Base-by-base conservation (phyloP, 2,113 vertebrate genomes). In the Ia io region DNA sequence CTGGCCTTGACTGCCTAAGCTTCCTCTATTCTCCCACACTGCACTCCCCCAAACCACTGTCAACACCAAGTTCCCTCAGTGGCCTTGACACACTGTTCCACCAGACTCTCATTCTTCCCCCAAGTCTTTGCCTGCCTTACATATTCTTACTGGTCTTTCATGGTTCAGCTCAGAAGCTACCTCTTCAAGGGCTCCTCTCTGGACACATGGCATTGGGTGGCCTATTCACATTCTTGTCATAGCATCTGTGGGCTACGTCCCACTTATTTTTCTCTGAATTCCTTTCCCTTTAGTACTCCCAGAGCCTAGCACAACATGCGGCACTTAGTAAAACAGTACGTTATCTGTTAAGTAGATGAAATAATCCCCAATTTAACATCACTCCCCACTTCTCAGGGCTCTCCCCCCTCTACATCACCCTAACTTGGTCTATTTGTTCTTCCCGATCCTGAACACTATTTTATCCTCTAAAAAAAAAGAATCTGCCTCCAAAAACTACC, bases 21-120 rank as follows among this genome's bases (percentile, higher is more conserved):
- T 49, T 42, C 44, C 30, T 3, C 37, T 61, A 0, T 3, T 20
- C 35, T 22, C 23, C 42, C 47, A 14, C 4, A 9, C 4, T 28
- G 5, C 16, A 0, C 90, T 18, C 25, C 35, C 80, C 42, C 56
- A 20, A 6, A 28, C n/a, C 2, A 0, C n/a, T 9, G 7, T 2
- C 28, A 6, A 28, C 59, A n/a, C 44, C 51, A 13, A 17, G 6
- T 44, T 28, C 42, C 14, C 44, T 6, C 71, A 1, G 9, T 2
- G 37, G 56, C 79, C 32, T 37, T 44, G 74, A 61, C 47, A 32
- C 1, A 20, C 2, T 14, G 65, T 23, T 16, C 76, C 92, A 3
- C 2, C 0, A 0, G 25, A 20, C 65, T 23, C 23, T 9, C 12
- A 0, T 0, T 35, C 49, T 5, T 16, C 17, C 30, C 74, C 79